Conservation (phyloP, 2,888 invertebrate genomes). For the Hirtodrosophila trivittata region DNA sequence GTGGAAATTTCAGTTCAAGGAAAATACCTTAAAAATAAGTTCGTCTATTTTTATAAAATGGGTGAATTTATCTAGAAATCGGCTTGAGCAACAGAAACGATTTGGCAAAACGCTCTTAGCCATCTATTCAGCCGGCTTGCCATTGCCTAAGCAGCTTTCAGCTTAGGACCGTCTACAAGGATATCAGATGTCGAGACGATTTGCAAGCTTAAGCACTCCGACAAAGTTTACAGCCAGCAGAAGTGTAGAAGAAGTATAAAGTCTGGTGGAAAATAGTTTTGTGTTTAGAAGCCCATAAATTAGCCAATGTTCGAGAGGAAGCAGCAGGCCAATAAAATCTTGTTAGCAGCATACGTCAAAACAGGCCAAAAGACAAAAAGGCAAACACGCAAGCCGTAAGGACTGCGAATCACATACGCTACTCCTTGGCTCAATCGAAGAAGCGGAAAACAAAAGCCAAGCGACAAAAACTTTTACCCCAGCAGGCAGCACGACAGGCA, state of each 20-base stretch:
- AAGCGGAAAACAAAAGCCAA: slow-evolving; percentile 45
- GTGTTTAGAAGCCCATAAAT: slow-evolving; percentile 20
- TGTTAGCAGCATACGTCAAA: slow-evolving; percentile 56
- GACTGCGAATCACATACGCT: slow-evolving; percentile 1
- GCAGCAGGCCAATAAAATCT: slow-evolving; percentile 49
- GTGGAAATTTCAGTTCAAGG: not conserved
- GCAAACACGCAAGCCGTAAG: slow-evolving; percentile 18
- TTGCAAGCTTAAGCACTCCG: slow-evolving; percentile 13
- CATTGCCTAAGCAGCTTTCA: slow-evolving; percentile 25
- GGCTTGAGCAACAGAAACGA: not conserved
- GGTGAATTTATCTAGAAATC: slow-evolving; percentile 5
- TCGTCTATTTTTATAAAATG: not conserved
- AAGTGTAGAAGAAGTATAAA: not conserved
- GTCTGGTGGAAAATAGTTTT: not conserved
- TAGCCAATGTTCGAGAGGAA: slow-evolving; percentile 19
- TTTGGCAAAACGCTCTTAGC: too few species aligned
- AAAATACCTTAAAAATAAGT: not conserved
- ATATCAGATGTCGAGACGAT: slow-evolving; percentile 5
- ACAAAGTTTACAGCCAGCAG: not conserved
- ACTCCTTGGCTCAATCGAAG: slow-evolving; percentile 5
- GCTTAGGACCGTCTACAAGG: not conserved
- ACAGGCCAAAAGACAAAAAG: slow-evolving; percentile 15
- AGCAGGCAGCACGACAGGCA: slow-evolving; percentile 49
- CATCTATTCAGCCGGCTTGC: slow-evolving; percentile 14
- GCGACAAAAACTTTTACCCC: slow-evolving; percentile 41